phyloP scores from a whole-genome alignment of 2,888 invertebrate genomes.

The Chaitophorus viminalis region DNA sequence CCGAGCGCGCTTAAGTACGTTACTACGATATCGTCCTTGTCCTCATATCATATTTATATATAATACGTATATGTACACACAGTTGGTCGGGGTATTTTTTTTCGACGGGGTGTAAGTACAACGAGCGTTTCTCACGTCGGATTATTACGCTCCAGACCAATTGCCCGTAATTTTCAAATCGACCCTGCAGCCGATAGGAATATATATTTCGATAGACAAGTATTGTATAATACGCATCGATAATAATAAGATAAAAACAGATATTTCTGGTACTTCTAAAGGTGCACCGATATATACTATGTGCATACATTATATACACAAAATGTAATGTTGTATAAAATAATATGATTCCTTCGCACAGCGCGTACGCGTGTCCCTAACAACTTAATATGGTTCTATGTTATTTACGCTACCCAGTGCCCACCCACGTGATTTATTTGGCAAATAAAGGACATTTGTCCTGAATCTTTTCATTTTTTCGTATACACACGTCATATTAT shows the following conservation, averaged over 20 bases:
- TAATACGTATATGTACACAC: neutral
- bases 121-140: constrained; percentile 51
- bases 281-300: no score
- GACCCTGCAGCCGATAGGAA: neutral
- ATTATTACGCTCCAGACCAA: constrained; percentile 28
- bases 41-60: neutral
- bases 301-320: no score
- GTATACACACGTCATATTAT: no score
- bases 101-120: neutral
- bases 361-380: no score
- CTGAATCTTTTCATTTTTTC: no score
- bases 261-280: no score
- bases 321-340: no score
- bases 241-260: neutral
- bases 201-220: neutral
- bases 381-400: no score
- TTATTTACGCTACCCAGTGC: no score
- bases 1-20: constrained; percentile 62
- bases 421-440: no score
- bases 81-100: neutral
- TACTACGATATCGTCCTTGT: constrained; percentile 51
- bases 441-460: no score
- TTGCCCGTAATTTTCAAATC: constrained; percentile 47
- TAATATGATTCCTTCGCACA: no score
- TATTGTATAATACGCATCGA: neutral